Evolutionary conservation across 53 echinoderm and acorn worm species (phyloP).

Genomic region (Crossaster papposus): DNA sequence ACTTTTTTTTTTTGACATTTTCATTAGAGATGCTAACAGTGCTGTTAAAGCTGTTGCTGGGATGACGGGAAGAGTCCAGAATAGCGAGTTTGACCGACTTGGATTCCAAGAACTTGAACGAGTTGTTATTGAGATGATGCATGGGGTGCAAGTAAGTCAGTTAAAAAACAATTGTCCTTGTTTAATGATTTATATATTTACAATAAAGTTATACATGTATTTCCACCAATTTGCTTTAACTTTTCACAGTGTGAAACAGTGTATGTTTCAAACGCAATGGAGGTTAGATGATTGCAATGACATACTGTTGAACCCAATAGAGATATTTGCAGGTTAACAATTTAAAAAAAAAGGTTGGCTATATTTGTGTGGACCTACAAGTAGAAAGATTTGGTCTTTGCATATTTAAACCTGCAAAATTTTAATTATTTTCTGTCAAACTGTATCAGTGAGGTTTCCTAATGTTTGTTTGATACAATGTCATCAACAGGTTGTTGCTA

Average conservation of each 20-base stretch:
- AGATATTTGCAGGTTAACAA: too few species aligned
- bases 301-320: too few species aligned
- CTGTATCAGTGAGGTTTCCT: background rate
- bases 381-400: background rate
- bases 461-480: background rate
- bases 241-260: too few species aligned
- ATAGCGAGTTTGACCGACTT: background rate
- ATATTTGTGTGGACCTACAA: background rate
- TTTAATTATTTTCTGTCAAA: background rate
- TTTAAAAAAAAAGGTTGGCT: too few species aligned
- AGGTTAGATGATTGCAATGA: too few species aligned
- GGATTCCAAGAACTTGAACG: background rate
- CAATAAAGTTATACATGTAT: background rate
- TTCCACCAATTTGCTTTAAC: too few species aligned
- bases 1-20: background rate
- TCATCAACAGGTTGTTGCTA: conserved; percentile 5
- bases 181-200: background rate
- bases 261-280: too few species aligned
- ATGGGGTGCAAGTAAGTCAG: conserved; percentile 15
- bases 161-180: background rate
- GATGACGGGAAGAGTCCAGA: background rate
- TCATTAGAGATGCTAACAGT: background rate
- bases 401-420: background rate
- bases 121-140: conserved; percentile 12
- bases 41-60: conserved; percentile 23